Percentiles rank a stretch among this genome's conserved stretches.
phyloP scores from a whole-genome alignment of 2,797 vertebrate species.

The Chelon labrosus region DNA sequence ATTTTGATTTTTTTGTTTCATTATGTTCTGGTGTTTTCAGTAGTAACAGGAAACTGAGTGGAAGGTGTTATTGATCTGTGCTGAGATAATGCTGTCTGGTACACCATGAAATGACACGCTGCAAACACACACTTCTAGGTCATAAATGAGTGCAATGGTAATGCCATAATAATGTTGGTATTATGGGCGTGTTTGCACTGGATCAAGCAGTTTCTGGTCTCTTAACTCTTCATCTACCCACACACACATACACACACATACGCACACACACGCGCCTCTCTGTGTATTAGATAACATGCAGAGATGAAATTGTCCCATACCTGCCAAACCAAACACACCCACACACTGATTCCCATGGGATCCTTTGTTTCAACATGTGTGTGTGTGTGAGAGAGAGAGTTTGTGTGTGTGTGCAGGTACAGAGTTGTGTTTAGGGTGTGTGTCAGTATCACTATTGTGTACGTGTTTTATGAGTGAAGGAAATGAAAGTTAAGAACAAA shows the following conservation, averaged over 20 bases:
- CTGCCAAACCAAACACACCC: slow-evolving; percentile 56
- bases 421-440: slow-evolving; percentile 26
- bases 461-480: not conserved
- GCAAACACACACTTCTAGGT: no score
- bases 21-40: no score
- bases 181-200: not conserved
- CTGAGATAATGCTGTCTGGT: slow-evolving; percentile 1
- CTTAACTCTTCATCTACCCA: not conserved
- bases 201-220: slow-evolving; percentile 13
- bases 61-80: not conserved
- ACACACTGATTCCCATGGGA: slow-evolving; percentile 63
- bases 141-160: no score
- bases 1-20: no score
- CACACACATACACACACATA: slow-evolving; percentile 6
- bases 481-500: not conserved
- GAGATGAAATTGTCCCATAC: slow-evolving; percentile 33
- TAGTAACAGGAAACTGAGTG: not conserved
- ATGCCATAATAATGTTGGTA: not conserved
- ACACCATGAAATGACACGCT: not conserved
- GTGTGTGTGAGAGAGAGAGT: slow-evolving; percentile 6
- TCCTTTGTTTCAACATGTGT: not conserved
- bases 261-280: not conserved
- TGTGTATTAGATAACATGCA: slow-evolving; percentile 7
- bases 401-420: not conserved
- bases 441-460: slow-evolving; percentile 5